Base-by-base conservation (phyloP, 1,140 invertebrate species). In the Brachionus plicatilis region DNA sequence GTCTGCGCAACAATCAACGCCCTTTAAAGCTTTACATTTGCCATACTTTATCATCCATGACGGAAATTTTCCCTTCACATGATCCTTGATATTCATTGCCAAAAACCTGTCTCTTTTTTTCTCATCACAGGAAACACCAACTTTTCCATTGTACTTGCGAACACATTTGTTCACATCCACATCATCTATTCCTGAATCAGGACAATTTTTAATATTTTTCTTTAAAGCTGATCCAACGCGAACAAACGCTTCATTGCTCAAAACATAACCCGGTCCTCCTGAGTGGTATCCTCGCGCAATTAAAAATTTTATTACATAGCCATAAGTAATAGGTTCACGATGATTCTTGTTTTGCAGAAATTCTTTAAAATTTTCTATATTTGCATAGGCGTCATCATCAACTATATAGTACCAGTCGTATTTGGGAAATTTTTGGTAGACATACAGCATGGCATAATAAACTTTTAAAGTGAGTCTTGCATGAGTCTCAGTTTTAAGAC, bases 381-480 rank as follows among this genome's bases (percentile, higher is more conserved):
- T 88, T 12, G 92, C 93, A 91, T 90, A 96, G 90, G 95, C 96
- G 87, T 97, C 95, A 89, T 96, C 95, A 87, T 97, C 95, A 29
- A 95, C 95, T 89, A 97, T 97, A 85, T 97, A 90, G 88, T 96
- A 96, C 95, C 95, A 97, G 88, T 97, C 95, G 14, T 86, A 87
- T 27, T 88, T 85, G 20, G 88, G 86, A 8, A 88, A 85, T 70
- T 88, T 84, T 41, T 88, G 85, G 84, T 89, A 95, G 29, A 95
- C 68, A 17, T 72, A 72, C 11, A 72, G 1, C 68, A 72, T 72
- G 5, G 68, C 29, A 17, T 72, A 72, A 24, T 72, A 72, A 9
- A 72, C 68, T 72, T 72, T 72, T n/a, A 72, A 20, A 20, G 14
- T 17, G 8, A 72, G 37, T 20, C 17, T 29, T 11, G 14, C 33